Percentiles rank a stretch among this genome's conserved stretches.
phyloP scores from a whole-genome alignment of 2,113 vertebrate species.

The Cynopterus brachyotis region DNA sequence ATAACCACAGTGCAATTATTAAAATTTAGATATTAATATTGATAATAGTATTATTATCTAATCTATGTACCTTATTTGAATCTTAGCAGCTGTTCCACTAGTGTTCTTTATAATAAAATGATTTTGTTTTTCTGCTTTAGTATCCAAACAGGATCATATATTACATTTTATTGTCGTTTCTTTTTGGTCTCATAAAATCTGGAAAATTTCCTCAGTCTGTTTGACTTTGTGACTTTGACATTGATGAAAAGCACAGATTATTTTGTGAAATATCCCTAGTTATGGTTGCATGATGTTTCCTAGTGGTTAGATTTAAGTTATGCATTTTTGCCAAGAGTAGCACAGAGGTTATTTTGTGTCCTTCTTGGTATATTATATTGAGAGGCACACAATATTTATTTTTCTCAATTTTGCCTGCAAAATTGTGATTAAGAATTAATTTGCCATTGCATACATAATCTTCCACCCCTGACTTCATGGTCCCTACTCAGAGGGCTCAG shows the following conservation, averaged over 20 bases:
- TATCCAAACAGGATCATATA: background rate
- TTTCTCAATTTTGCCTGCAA: background rate
- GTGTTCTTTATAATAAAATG: background rate
- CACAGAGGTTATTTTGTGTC: background rate
- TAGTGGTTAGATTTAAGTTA: background rate
- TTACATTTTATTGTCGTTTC: background rate
- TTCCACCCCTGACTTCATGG: background rate
- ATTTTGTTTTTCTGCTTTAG: background rate
- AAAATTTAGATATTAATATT: background rate
- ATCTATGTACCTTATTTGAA: background rate
- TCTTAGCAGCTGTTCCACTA: background rate
- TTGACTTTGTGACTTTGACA: background rate
- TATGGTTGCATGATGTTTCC: background rate
- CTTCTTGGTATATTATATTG: background rate
- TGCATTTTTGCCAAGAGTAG: background rate
- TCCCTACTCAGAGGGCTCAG: background rate
- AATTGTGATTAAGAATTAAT: background rate
- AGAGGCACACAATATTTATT: background rate
- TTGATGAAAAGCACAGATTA: background rate
- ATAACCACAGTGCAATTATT: background rate
- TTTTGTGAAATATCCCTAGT: background rate
- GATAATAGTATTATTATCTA: background rate
- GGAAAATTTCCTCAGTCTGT: background rate
- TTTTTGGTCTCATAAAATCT: background rate
- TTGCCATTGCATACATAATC: background rate